These are phyloP conservation scores for Temnothorax unifasciatus DNA, from an alignment of 2,888 invertebrate genomes.

Conservation along the genomic window DNA sequence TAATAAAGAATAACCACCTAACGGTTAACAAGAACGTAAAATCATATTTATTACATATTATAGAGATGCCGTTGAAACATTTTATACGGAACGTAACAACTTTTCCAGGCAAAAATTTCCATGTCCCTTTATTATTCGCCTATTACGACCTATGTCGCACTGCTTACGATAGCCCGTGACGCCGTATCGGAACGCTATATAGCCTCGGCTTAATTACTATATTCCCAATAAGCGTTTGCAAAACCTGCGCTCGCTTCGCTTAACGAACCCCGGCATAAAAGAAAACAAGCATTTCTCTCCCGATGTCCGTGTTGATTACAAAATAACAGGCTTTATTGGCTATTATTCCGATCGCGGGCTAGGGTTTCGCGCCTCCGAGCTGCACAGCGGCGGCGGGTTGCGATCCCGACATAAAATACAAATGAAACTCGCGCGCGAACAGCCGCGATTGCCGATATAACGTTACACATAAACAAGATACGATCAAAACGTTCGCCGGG, in stretches of 20 bases:
- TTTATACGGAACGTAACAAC: neutral
- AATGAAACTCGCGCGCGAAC: slow-evolving; percentile 44
- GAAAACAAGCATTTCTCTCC: slow-evolving; percentile 57
- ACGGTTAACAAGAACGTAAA: neutral
- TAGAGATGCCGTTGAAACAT: neutral
- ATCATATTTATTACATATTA: neutral
- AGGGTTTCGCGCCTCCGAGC: slow-evolving; percentile 38
- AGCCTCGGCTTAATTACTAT: slow-evolving; percentile 31
- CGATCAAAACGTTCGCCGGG: neutral
- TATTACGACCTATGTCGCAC: slow-evolving; percentile 19
- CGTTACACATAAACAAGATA: slow-evolving; percentile 56
- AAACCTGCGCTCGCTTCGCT: slow-evolving; percentile 15
- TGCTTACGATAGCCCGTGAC: neutral
- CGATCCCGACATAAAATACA: slow-evolving; percentile 56
- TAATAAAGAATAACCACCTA: neutral
- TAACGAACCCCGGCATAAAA: slow-evolving; percentile 25
- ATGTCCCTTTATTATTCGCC: neutral
- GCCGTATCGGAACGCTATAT: neutral
- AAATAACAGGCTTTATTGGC: slow-evolving; percentile 66
- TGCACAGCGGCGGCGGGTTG: neutral
- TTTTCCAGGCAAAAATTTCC: neutral
- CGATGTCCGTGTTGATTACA: slow-evolving; percentile 49
- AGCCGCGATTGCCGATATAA: slow-evolving; percentile 56
- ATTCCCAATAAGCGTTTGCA: slow-evolving; percentile 49
- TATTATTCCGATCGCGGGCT: slow-evolving; percentile 58